These are phyloP conservation scores for Rhizomys pruinosus DNA, from an alignment of 2,113 vertebrate species.

Conservation along the genomic window DNA sequence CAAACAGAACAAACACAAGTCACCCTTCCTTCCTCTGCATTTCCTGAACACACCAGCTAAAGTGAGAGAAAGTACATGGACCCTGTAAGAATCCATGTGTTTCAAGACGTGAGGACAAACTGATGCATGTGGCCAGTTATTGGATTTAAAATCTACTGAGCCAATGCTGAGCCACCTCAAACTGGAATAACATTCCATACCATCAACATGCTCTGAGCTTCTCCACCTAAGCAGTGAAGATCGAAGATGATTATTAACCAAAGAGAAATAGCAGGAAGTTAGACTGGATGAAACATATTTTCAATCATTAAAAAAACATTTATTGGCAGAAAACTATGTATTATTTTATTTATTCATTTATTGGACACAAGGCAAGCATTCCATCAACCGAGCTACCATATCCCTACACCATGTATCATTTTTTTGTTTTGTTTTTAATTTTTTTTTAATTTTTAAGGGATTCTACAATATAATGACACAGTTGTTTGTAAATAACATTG, in stretches of 20 bases:
- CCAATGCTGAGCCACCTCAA: not conserved
- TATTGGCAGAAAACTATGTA: not conserved
- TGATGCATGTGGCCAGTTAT: not conserved
- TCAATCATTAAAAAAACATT: not conserved
- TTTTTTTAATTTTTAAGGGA: too few relatives aligned
- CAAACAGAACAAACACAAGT: not conserved
- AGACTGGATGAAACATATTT: constrained; percentile 18
- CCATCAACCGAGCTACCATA: not conserved
- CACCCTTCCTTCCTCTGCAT: not conserved
- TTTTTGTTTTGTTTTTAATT: too few relatives aligned
- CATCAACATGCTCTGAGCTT: not conserved
- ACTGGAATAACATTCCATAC: not conserved
- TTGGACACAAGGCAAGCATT: not conserved
- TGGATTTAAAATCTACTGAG: not conserved
- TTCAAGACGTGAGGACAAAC: not conserved
- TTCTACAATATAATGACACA: too few relatives aligned
- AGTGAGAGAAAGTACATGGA: not conserved
- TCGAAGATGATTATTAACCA: constrained; percentile 17
- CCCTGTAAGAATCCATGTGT: not conserved
- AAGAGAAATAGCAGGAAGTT: not conserved
- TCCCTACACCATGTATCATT: not conserved
- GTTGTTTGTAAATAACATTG: too few relatives aligned
- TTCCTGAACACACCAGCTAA: not conserved
- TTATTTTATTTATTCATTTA: not conserved
- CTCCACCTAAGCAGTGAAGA: not conserved